phyloP scores from a whole-genome alignment of 2,797 vertebrate genomes.

The Taenioides sp. region DNA sequence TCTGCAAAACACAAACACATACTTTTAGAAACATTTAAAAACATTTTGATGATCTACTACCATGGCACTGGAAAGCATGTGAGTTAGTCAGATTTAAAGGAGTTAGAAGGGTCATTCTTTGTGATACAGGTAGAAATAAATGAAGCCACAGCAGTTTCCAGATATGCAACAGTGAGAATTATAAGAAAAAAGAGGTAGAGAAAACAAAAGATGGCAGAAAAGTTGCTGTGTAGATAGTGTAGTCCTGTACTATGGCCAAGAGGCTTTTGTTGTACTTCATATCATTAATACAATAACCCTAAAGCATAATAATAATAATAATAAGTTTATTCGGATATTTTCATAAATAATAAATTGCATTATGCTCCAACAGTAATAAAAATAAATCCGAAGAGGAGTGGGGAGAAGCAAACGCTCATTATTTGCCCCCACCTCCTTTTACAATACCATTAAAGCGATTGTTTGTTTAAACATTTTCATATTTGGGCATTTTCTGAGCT shows the following conservation, averaged over 20 bases:
- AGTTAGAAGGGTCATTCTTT: conserved; percentile 25
- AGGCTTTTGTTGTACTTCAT: neutral
- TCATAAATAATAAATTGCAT: too few species aligned
- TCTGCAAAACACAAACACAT: conserved; percentile 78
- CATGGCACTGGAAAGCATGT: conserved; percentile 29
- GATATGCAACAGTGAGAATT: conserved; percentile 20
- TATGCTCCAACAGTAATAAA: too few species aligned
- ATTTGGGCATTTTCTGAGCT: too few species aligned
- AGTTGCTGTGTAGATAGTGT: conserved; percentile 3
- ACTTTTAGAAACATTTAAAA: conserved; percentile 41
- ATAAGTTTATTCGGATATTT: neutral
- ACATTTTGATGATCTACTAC: conserved; percentile 40
- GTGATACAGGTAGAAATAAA: conserved; percentile 20
- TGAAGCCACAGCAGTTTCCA: conserved; percentile 27
- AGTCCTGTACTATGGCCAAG: neutral
- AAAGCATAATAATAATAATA: too few species aligned
- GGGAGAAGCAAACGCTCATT: too few species aligned
- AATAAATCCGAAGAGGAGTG: too few species aligned
- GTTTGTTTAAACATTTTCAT: too few species aligned
- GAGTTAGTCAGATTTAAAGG: conserved; percentile 15
- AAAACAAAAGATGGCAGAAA: conserved; percentile 20
- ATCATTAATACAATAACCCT: neutral
- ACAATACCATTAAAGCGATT: too few species aligned
- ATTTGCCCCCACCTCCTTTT: too few species aligned
- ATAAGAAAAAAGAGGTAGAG: conserved; percentile 19